phyloP scores from a whole-genome alignment of 2,888 invertebrate species.

The Lycocerus yunnanus region DNA sequence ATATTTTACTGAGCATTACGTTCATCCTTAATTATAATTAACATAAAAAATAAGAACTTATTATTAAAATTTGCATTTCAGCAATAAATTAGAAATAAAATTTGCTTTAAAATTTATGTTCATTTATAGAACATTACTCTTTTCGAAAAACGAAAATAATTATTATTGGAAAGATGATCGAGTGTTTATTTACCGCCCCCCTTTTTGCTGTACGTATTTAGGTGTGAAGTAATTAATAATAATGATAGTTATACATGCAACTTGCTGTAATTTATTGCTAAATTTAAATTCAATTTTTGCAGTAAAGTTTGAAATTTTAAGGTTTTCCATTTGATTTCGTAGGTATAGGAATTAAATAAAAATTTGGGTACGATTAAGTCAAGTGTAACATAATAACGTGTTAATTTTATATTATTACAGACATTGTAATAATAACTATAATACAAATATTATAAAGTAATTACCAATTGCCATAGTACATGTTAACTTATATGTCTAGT shows the following conservation, averaged over 20 bases:
- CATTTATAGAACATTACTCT: background rate
- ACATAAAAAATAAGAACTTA: background rate
- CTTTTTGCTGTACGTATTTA: background rate
- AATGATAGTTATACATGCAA: constrained; percentile 2
- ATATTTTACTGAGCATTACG: background rate
- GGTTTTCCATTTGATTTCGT: background rate
- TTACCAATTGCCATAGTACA: background rate
- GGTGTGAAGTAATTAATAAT: constrained; percentile 7
- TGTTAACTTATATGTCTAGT: background rate
- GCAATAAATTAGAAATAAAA: background rate
- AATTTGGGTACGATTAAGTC: background rate
- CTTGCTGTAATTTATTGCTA: background rate
- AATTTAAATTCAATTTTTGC: constrained; percentile 5
- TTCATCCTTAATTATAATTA: background rate
- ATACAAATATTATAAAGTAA: constrained; percentile 1
- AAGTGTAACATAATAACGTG: background rate
- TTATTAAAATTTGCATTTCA: background rate
- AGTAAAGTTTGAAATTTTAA: background rate
- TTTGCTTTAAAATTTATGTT: background rate
- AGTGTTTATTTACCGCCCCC: constrained; percentile 2
- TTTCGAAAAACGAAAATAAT: background rate
- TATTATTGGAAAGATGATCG: background rate
- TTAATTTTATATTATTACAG: background rate
- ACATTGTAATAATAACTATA: background rate
- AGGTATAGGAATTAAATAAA: background rate